Percentiles rank a stretch among this genome's conserved stretches.
phyloP scores from a whole-genome alignment of 2,888 invertebrate genomes.

The Tuberolachnus salignus region DNA sequence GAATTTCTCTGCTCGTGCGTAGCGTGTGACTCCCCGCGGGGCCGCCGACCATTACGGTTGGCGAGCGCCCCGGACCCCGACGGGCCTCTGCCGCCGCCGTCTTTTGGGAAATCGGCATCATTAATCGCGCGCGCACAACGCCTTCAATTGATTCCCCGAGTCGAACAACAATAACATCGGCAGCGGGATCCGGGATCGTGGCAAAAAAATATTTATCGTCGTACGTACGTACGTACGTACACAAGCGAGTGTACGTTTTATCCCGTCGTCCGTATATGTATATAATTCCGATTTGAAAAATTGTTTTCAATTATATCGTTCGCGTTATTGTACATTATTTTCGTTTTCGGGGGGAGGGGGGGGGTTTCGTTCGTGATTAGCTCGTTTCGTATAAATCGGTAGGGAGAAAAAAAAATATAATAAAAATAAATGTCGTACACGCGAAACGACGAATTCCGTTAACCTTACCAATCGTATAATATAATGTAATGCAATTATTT shows the following conservation, averaged over 20 bases:
- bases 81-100: background rate
- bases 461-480: background rate
- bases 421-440: background rate
- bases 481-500: too few relatives aligned
- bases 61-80: background rate
- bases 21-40: slow-evolving; percentile 37
- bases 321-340: background rate
- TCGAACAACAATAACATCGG: slow-evolving; percentile 36
- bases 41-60: slow-evolving; percentile 30
- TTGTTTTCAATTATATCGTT: slow-evolving; percentile 12
- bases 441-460: background rate
- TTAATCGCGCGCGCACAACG: slow-evolving; percentile 50
- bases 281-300: slow-evolving; percentile 20
- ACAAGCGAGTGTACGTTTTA: background rate
- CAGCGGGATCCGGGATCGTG: slow-evolving; percentile 13
- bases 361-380: background rate
- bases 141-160: slow-evolving; percentile 41
- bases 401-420: background rate
- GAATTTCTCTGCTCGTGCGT: background rate
- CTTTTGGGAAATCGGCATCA: slow-evolving; percentile 40
- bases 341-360: too few relatives aligned
- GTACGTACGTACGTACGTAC: background rate
- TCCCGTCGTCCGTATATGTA: background rate
- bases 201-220: background rate
- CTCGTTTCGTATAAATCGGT: background rate